Evolutionary conservation across 2,113 vertebrate species (phyloP).

Genomic region (Muscicapa adusta): DNA sequence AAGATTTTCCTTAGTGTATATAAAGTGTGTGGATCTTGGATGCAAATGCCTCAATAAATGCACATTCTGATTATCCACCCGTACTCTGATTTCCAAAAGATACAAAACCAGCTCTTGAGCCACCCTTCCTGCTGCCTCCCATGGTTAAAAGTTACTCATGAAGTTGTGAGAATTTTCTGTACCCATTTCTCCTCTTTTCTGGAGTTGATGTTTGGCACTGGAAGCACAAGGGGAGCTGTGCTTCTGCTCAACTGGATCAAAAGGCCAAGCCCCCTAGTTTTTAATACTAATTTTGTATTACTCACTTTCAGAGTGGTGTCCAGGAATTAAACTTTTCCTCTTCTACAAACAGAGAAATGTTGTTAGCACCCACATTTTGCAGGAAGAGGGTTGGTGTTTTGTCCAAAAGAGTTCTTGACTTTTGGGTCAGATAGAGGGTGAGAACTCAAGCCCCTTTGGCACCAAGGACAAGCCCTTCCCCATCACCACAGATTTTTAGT

Average conservation of each 20-base stretch:
- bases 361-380: background rate
- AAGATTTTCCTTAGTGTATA: background rate
- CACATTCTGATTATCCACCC: background rate
- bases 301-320: background rate
- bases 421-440: background rate
- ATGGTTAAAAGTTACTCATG: background rate
- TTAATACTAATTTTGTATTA: background rate
- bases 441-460: background rate
- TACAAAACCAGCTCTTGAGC: background rate
- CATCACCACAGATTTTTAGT: background rate
- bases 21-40: background rate
- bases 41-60: background rate
- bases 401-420: background rate
- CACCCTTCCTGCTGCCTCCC: background rate
- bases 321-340: background rate
- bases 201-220: background rate
- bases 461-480: background rate
- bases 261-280: background rate
- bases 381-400: background rate
- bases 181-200: background rate
- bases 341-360: background rate
- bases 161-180: background rate
- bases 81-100: background rate
- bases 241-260: background rate
- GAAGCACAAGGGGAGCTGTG: background rate